Evolutionary conservation across 1,140 invertebrate species (phyloP).

Genomic region (Drosophila quadrilineata): DNA sequence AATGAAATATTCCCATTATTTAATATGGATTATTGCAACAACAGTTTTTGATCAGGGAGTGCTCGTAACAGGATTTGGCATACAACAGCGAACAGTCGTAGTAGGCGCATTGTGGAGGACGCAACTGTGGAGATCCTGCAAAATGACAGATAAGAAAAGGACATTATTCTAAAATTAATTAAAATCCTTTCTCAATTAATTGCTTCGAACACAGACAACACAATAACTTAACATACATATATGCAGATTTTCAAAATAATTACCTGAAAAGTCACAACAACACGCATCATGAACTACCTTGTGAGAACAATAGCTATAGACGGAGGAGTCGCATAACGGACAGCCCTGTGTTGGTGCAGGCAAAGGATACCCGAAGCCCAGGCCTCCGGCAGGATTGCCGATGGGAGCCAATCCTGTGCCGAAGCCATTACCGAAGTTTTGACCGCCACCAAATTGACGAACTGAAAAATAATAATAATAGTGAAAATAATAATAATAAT

Average conservation of each 20-base stretch:
- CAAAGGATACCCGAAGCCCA: conserved; percentile 15
- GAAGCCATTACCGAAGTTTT: conserved; percentile 39
- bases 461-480: conserved; percentile 14
- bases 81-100: conserved; percentile 88
- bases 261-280: conserved; percentile 85
- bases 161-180: background rate
- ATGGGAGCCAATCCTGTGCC: background rate
- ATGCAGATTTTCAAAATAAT: conserved; percentile 40
- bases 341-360: conserved; percentile 80
- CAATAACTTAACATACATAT: background rate
- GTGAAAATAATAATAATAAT: no score
- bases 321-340: conserved; percentile 88
- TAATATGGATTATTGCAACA: conserved; percentile 85
- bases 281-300: conserved; percentile 89
- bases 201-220: background rate
- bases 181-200: background rate
- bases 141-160: background rate
- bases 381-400: conserved; percentile 4
- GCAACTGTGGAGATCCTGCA: conserved; percentile 37
- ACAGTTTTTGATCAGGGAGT: conserved; percentile 86
- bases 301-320: conserved; percentile 88
- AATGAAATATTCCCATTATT: background rate
- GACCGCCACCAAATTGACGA: conserved; percentile 49
- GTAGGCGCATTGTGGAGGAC: conserved; percentile 84
- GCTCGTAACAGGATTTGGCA: conserved; percentile 88